phyloP scores from a whole-genome alignment of 1,140 invertebrate genomes.

The Caenorhabditis inopinata region DNA sequence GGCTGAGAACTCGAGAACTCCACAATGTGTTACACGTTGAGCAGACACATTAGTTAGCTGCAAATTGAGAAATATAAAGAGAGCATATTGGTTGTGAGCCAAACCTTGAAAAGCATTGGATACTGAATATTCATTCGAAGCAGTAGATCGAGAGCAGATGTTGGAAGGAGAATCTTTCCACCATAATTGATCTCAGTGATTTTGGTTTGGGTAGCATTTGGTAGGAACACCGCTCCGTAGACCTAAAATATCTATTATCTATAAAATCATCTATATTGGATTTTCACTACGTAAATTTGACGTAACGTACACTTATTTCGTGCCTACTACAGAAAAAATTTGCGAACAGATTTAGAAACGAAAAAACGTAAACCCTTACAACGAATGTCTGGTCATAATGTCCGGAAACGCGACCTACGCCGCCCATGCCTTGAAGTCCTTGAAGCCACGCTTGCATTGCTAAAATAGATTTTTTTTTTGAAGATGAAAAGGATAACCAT shows the following conservation, averaged over 20 bases:
- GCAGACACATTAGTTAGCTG: slow-evolving; percentile 15
- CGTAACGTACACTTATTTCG: too few relatives aligned
- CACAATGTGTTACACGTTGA: slow-evolving; percentile 81
- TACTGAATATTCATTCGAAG: slow-evolving; percentile 88
- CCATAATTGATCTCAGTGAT: slow-evolving; percentile 64
- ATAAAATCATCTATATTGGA: too few relatives aligned
- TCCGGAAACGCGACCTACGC: not conserved
- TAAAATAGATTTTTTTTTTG: not conserved
- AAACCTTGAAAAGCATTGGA: slow-evolving; percentile 95
- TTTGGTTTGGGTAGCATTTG: slow-evolving; percentile 53
- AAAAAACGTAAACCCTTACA: not conserved
- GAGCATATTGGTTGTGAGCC: not conserved
- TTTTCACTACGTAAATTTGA: too few relatives aligned
- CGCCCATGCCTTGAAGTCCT: not conserved
- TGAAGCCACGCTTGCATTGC: slow-evolving; percentile 9
- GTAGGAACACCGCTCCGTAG: slow-evolving; percentile 48
- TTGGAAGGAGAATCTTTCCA: slow-evolving; percentile 65
- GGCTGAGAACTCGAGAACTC: slow-evolving; percentile 96
- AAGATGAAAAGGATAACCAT: too few relatives aligned
- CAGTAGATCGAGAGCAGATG: slow-evolving; percentile 59
- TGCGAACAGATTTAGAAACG: not conserved
- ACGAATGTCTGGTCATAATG: slow-evolving; percentile 8
- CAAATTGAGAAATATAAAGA: not conserved
- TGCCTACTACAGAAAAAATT: not conserved
- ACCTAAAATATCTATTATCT: not conserved